A percentile compares a stretch with the other conserved stretches of the same genome.
Conservation (phyloP, 2,113 vertebrate species). For the Heteronetta atricapilla region DNA sequence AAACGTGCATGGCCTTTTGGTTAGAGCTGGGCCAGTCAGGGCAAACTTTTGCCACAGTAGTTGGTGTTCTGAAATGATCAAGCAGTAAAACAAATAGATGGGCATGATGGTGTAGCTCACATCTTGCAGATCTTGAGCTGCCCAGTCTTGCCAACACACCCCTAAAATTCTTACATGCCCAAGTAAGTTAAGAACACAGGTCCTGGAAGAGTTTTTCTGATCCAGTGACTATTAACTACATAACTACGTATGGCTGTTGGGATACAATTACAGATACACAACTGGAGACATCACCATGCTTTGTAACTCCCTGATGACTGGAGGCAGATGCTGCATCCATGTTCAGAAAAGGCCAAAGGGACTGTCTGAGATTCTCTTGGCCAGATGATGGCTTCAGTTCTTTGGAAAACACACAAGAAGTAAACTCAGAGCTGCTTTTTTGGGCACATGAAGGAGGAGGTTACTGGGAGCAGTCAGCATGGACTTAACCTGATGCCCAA, state of each 20-base stretch:
- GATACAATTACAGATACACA: background rate
- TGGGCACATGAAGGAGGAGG: background rate
- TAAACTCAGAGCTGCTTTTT: background rate
- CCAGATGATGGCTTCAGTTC: background rate
- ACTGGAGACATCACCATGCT: background rate
- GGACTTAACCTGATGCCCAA: background rate
- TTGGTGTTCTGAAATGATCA: background rate
- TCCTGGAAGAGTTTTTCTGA: background rate
- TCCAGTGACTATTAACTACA: no score
- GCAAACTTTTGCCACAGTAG: background rate
- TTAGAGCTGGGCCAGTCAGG: background rate
- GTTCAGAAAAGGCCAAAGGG: background rate
- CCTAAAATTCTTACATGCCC: background rate
- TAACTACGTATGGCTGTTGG: background rate
- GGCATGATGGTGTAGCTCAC: background rate
- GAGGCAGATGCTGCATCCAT: background rate
- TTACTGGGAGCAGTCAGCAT: background rate
- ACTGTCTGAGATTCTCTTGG: background rate
- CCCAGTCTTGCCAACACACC: background rate
- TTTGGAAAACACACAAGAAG: background rate
- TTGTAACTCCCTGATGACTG: background rate
- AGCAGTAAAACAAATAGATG: background rate
- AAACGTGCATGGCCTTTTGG: background rate
- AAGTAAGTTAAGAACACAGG: background rate
- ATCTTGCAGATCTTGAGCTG: background rate